A percentile compares a stretch with the other conserved stretches of the same genome.
phyloP scores from a whole-genome alignment of 2,888 invertebrate species.

The Polietes domitor region DNA sequence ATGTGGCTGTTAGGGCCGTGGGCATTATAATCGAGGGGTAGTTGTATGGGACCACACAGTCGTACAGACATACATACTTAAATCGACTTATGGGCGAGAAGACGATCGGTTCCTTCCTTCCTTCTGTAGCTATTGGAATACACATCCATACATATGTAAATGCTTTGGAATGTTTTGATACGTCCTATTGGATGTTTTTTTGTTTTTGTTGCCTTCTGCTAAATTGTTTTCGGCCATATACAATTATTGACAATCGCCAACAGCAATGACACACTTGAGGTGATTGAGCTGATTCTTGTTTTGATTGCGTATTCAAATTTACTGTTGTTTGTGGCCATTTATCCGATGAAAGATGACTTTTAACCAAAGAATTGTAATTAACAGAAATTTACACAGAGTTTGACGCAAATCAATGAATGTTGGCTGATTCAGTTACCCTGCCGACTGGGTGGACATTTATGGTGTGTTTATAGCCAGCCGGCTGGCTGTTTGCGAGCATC shows the following conservation, averaged over 20 bases:
- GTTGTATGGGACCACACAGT: too few species aligned
- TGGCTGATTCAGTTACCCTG: not conserved
- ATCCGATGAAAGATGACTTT: constrained; percentile 7
- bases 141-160: not conserved
- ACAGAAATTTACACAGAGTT: not conserved
- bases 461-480: not conserved
- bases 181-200: too few species aligned
- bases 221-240: not conserved
- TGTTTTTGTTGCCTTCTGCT: not conserved
- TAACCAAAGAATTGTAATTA: constrained; percentile 20
- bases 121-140: too few species aligned
- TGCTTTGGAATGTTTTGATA: too few species aligned
- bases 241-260: not conserved
- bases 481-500: not conserved
- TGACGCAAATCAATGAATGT: constrained; percentile 16
- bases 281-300: not conserved
- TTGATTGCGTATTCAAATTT: not conserved
- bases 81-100: too few species aligned
- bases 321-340: not conserved
- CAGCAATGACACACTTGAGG: not conserved
- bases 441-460: not conserved
- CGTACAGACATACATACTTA: too few species aligned
- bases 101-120: too few species aligned
- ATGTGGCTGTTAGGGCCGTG: too few species aligned
- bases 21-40: too few species aligned